Evolutionary conservation across 2,113 vertebrate genomes (phyloP).

Genomic region (Hippocampus comes): DNA sequence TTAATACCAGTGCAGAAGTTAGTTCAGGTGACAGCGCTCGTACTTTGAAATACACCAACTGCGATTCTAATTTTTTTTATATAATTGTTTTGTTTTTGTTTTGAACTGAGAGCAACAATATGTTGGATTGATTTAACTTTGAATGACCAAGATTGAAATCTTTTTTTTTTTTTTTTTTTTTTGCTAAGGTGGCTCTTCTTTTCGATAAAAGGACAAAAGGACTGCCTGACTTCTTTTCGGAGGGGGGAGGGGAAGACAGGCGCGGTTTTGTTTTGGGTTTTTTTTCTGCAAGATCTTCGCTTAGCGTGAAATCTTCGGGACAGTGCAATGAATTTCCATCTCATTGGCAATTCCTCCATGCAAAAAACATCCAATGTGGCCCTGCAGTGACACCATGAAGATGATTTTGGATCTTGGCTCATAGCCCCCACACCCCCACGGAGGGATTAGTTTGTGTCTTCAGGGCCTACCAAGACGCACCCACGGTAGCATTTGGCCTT

Average conservation of each 20-base stretch:
- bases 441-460: constrained; percentile 54
- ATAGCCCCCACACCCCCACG: constrained; percentile 12
- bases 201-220: too few species aligned
- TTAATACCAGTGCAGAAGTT: not conserved
- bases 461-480: constrained; percentile 40
- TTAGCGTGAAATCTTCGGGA: constrained; percentile 64
- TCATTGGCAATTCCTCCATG: constrained; percentile 55
- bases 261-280: constrained; percentile 2
- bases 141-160: not conserved
- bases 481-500: constrained; percentile 34
- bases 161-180: not conserved
- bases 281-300: constrained; percentile 36
- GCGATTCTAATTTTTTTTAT: not conserved
- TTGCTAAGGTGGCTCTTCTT: not conserved
- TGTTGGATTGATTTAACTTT: not conserved
- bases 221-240: not conserved
- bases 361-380: constrained; percentile 47
- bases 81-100: too few species aligned
- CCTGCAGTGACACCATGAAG: constrained; percentile 51
- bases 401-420: constrained; percentile 36
- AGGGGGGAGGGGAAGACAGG: constrained; percentile 16
- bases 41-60: not conserved
- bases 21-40: not conserved
- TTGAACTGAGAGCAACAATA: not conserved
- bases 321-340: constrained; percentile 48